Percentiles rank a stretch among this genome's conserved stretches.
phyloP scores from a whole-genome alignment of 2,888 invertebrate genomes.

The Strigamia crassipes region DNA sequence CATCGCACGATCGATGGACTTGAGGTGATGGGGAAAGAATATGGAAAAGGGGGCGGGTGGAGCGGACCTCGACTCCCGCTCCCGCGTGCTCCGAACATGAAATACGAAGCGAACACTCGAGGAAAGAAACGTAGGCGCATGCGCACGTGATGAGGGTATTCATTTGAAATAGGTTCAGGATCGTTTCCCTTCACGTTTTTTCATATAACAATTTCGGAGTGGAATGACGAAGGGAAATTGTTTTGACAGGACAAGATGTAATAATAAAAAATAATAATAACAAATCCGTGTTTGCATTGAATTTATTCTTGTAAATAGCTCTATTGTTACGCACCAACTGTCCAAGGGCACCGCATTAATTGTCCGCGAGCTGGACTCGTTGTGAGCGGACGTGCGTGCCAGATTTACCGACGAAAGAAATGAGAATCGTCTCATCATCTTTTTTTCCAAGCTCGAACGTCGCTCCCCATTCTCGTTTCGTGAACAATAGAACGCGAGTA shows the following conservation, averaged over 20 bases:
- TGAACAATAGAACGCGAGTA: background rate
- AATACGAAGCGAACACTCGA: constrained; percentile 10
- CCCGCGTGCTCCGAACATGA: background rate
- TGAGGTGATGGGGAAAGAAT: constrained; percentile 10
- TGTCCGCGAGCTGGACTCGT: background rate
- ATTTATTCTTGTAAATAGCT: background rate
- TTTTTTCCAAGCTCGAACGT: background rate
- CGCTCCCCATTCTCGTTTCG: background rate
- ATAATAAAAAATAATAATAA: no score
- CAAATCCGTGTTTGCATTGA: background rate
- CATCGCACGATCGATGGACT: constrained; percentile 10
- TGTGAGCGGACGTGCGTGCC: background rate
- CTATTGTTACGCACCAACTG: background rate
- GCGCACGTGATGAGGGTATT: constrained; percentile 10
- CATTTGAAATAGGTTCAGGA: constrained; percentile 10
- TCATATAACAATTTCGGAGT: background rate
- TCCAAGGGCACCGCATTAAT: background rate
- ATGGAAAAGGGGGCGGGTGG: constrained; percentile 10
- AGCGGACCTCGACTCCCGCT: constrained; percentile 10
- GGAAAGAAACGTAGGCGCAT: constrained; percentile 1
- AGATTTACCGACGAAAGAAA: background rate
- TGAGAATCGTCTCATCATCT: background rate
- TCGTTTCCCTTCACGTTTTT: background rate
- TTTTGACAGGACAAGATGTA: background rate
- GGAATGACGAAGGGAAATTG: background rate